phyloP scores from a whole-genome alignment of 2,797 vertebrate genomes.

The Chloroceryle amazona region DNA sequence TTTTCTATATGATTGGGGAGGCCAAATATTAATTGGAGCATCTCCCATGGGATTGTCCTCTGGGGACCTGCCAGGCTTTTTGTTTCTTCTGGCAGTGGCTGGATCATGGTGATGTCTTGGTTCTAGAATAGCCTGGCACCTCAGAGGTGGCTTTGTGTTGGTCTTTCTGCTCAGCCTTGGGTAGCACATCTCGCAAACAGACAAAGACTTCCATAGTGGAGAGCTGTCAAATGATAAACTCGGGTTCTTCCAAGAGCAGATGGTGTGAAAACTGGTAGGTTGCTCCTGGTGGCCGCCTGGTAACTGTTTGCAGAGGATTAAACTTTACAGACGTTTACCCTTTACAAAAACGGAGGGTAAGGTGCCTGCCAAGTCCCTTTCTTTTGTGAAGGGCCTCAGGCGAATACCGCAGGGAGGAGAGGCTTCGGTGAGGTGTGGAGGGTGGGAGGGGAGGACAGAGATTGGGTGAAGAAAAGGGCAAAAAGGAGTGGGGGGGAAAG shows the following conservation, averaged over 20 bases:
- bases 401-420: background rate
- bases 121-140: background rate
- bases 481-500: background rate
- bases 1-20: background rate
- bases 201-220: accelerated
- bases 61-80: background rate
- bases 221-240: background rate
- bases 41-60: background rate
- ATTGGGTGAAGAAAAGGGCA: background rate
- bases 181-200: background rate
- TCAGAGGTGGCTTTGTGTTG: accelerated
- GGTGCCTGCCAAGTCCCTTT: background rate
- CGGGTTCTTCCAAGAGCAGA: background rate
- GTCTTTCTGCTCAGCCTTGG: background rate
- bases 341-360: background rate
- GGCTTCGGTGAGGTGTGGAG: background rate
- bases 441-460: background rate
- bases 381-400: background rate
- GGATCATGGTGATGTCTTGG: background rate
- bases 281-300: background rate
- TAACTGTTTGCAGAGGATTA: background rate
- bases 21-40: background rate
- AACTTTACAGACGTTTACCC: background rate
- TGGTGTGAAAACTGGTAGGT: background rate
- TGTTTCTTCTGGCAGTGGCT: background rate